Evolutionary conservation across 2,888 invertebrate species (phyloP).

Genomic region (Caenorhabditis uteleia): DNA sequence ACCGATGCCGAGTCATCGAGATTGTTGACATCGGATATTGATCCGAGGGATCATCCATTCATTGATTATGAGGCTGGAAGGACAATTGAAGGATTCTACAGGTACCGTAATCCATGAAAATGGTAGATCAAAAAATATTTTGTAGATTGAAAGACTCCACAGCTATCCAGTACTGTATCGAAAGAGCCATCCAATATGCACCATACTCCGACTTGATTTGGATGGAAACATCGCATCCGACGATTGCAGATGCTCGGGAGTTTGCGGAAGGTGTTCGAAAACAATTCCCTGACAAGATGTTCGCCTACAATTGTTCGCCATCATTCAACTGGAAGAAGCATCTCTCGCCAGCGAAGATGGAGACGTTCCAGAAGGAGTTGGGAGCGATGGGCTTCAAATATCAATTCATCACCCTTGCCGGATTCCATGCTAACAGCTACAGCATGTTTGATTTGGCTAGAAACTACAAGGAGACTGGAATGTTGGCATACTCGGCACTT

Average conservation of each 20-base stretch:
- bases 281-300: conserved; percentile 66
- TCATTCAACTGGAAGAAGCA: conserved; percentile 70
- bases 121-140: too few species aligned
- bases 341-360: conserved; percentile 68
- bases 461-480: conserved; percentile 68
- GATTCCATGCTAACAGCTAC: conserved; percentile 70
- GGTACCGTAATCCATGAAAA: too few species aligned
- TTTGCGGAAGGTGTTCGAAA: conserved; percentile 69
- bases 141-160: conserved; percentile 59
- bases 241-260: conserved; percentile 67
- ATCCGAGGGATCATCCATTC: conserved; percentile 69
- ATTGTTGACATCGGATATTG: conserved; percentile 70
- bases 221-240: conserved; percentile 71
- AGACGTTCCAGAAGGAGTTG: conserved; percentile 69
- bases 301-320: conserved; percentile 70
- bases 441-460: conserved; percentile 70
- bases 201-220: conserved; percentile 70
- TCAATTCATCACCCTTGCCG: conserved; percentile 71
- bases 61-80: conserved; percentile 68
- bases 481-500: conserved; percentile 70
- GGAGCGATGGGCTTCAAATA: conserved; percentile 71
- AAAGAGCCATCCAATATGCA: conserved; percentile 67
- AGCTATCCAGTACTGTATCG: conserved; percentile 69
- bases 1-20: conserved; percentile 71
- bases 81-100: conserved; percentile 70